phyloP scores from a whole-genome alignment of 2,797 vertebrate genomes.

The Lithobates pipiens region DNA sequence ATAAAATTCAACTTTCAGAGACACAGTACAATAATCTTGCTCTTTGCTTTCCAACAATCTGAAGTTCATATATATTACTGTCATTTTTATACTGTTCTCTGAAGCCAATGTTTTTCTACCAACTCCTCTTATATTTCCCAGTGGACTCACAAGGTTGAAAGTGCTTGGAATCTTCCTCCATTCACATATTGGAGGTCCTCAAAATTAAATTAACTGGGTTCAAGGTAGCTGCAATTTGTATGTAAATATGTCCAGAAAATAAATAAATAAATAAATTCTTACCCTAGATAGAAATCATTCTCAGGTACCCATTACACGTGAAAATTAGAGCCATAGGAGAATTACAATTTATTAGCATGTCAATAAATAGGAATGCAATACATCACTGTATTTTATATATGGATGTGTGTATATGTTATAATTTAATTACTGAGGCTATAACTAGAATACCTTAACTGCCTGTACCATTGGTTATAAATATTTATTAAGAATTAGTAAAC shows the following conservation, averaged over 20 bases:
- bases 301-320: background rate
- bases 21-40: constrained; percentile 75
- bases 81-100: constrained; percentile 79
- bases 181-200: constrained; percentile 76
- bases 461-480: too few relatives aligned
- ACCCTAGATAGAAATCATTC: background rate
- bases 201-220: constrained; percentile 79
- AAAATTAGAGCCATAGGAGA: background rate
- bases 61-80: constrained; percentile 81
- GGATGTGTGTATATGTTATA: too few relatives aligned
- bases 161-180: constrained; percentile 77
- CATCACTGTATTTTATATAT: too few relatives aligned
- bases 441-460: too few relatives aligned
- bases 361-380: background rate
- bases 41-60: constrained; percentile 72
- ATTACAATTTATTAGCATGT: background rate
- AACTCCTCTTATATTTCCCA: constrained; percentile 84
- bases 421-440: too few relatives aligned
- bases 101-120: constrained; percentile 80
- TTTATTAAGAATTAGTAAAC: too few relatives aligned
- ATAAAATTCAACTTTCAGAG: constrained; percentile 76
- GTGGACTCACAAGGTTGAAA: constrained; percentile 80
- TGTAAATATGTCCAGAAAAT: constrained; percentile 74
- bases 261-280: constrained; percentile 39
- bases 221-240: constrained; percentile 77